A percentile compares a stretch with the other conserved stretches of the same genome.
Conservation (phyloP, 2,797 vertebrate genomes). For the Tenualosa ilisha region DNA sequence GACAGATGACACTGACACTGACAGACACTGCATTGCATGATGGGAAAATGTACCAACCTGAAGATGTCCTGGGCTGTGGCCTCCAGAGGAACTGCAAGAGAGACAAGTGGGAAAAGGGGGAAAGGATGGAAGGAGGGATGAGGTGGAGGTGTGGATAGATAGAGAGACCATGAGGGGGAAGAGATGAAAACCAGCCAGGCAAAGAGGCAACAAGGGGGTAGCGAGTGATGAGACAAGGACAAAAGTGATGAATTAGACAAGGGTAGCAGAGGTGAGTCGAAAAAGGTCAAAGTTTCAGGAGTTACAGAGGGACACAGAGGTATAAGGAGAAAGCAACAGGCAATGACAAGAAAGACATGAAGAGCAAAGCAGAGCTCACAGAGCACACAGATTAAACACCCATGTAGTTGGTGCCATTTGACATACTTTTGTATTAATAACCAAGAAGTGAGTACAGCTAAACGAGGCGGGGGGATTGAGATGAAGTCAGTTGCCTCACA, state of each 20-base stretch:
- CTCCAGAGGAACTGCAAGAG: constrained; percentile 84
- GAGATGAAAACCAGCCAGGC: not conserved
- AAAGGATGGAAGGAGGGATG: not conserved
- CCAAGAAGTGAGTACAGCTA: not conserved
- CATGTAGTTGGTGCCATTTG: constrained; percentile 13
- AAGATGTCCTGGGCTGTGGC: constrained; percentile 92
- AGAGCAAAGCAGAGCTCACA: not conserved
- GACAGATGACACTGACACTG: not conserved
- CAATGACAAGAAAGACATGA: not conserved
- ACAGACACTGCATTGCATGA: not conserved
- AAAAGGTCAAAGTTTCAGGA: not conserved
- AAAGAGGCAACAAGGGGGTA: not conserved
- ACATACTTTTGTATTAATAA: constrained; percentile 23
- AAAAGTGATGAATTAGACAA: not conserved
- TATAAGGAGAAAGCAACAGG: not conserved
- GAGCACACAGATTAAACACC: constrained; percentile 25
- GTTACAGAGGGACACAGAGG: not conserved
- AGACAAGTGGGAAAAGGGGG: constrained; percentile 24
- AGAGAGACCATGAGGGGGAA: not conserved
- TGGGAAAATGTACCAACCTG: constrained; percentile 82
- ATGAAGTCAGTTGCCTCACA: not conserved
- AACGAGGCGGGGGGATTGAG: constrained; percentile 18
- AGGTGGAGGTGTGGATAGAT: not conserved
- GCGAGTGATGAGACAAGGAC: not conserved
- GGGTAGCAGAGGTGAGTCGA: not conserved